These are phyloP conservation scores for Sarcophilus harrisii DNA, from an alignment of 2,797 vertebrate genomes.

Conservation along the genomic window DNA sequence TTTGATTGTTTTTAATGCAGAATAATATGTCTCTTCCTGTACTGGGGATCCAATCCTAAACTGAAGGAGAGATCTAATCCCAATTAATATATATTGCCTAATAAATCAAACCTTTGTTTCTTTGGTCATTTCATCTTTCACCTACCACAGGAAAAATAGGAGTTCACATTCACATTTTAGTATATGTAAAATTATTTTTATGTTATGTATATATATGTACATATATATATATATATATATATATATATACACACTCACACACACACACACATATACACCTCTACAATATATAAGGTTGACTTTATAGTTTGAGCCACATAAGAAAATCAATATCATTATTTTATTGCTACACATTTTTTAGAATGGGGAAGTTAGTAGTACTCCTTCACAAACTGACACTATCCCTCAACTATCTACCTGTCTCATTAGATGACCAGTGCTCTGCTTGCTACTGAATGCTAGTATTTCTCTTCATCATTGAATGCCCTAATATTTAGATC, in stretches of 20 bases:
- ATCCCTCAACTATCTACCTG: neutral
- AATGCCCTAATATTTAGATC: neutral
- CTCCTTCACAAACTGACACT: neutral
- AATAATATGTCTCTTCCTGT: neutral
- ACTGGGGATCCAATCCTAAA: neutral
- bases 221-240: no score
- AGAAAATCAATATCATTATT: neutral
- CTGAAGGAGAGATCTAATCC: neutral
- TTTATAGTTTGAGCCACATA: neutral
- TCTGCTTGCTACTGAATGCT: neutral
- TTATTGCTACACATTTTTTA: neutral
- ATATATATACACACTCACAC: no score
- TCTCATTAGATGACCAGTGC: neutral
- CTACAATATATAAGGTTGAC: neutral
- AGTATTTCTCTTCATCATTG: neutral
- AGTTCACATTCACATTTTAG: neutral
- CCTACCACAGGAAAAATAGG: neutral
- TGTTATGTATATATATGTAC: no score
- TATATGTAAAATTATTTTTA: neutral
- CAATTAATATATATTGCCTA: neutral
- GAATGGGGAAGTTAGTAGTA: neutral
- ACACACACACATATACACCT: no score
- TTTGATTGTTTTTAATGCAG: neutral
- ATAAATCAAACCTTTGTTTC: neutral
- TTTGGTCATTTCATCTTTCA: neutral